phyloP scores from a whole-genome alignment of 2,888 invertebrate species.

The Amiota mariae region DNA sequence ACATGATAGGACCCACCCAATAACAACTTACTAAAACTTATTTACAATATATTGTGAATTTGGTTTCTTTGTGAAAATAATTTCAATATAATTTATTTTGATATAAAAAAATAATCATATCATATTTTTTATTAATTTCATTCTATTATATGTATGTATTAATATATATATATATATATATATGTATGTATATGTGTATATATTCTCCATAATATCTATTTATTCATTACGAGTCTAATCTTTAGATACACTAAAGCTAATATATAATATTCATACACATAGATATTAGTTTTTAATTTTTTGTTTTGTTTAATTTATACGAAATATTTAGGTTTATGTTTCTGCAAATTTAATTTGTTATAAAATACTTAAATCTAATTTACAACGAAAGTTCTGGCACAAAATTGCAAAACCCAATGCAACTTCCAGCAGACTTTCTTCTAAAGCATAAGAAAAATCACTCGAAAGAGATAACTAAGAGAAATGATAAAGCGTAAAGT shows the following conservation, averaged over 20 bases:
- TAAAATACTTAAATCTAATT: slow-evolving; percentile 8
- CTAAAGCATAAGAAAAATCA: slow-evolving; percentile 20
- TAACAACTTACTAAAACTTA: no score
- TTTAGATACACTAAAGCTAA: not conserved
- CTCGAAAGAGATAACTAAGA: not conserved
- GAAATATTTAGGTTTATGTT: no score
- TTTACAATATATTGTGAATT: no score
- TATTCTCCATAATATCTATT: not conserved
- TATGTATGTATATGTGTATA: slow-evolving; percentile 45
- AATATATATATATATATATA: slow-evolving; percentile 38
- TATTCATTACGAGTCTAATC: no score
- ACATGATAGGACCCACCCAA: no score
- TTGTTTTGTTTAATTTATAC: no score
- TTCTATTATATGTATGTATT: slow-evolving; percentile 36
- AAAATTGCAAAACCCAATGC: not conserved
- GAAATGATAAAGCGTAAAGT: slow-evolving; percentile 10
- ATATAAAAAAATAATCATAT: no score
- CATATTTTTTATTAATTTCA: no score
- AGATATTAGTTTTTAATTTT: not conserved
- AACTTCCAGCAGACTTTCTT: not conserved
- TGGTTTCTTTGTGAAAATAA: no score
- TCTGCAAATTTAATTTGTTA: no score
- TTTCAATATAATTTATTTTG: no score
- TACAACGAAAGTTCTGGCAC: not conserved
- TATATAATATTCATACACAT: slow-evolving; percentile 18